These are phyloP conservation scores for Hipposideros larvatus DNA, from an alignment of 2,797 vertebrate species.

Conservation along the genomic window DNA sequence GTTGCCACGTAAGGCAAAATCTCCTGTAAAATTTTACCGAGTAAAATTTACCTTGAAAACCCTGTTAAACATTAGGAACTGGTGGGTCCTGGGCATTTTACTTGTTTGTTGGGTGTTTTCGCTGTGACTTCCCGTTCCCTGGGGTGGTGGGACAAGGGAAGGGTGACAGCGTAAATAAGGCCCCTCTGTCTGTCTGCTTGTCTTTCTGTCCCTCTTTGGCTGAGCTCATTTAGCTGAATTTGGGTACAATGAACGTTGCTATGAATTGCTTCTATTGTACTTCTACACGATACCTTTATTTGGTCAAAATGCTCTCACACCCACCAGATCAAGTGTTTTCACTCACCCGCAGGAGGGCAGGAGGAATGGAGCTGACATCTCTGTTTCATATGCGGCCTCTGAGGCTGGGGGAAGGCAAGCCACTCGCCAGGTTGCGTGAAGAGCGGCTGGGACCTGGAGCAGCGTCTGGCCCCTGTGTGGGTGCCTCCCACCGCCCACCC, in stretches of 20 bases:
- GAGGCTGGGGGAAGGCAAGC: background rate
- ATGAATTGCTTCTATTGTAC: fast-evolving
- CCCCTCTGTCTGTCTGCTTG: background rate
- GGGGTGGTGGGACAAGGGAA: background rate
- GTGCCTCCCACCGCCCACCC: fast-evolving
- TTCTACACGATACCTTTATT: fast-evolving
- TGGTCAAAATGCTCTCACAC: fast-evolving
- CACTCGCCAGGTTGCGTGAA: fast-evolving
- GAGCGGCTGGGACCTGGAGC: background rate
- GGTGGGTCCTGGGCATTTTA: background rate
- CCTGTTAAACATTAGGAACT: background rate
- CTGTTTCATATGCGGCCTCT: background rate
- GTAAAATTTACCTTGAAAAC: background rate
- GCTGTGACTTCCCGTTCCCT: background rate
- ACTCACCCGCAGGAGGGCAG: fast-evolving
- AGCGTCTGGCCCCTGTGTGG: fast-evolving
- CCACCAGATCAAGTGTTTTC: background rate
- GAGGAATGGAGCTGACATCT: fast-evolving
- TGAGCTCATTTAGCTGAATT: background rate
- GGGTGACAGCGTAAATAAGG: background rate
- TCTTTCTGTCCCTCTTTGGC: background rate
- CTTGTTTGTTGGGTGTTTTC: background rate
- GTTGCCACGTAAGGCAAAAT: fast-evolving
- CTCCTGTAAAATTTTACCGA: background rate
- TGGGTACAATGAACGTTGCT: fast-evolving